Evolutionary conservation across 2,113 vertebrate genomes (phyloP).

Genomic region (Lepisosteus oculatus): DNA sequence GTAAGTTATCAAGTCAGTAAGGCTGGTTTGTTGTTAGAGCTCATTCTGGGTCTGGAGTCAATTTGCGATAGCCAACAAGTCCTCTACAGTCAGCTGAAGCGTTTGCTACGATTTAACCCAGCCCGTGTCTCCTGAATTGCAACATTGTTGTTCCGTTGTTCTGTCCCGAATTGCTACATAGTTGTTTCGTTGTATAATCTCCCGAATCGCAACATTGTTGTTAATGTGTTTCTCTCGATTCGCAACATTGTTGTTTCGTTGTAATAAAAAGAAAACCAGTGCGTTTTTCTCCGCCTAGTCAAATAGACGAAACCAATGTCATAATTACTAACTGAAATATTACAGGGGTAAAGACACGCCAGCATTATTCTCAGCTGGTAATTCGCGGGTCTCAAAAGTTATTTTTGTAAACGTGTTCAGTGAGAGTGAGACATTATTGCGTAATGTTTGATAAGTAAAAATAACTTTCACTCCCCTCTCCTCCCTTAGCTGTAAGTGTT

Average conservation of each 20-base stretch:
- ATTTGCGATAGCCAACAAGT: conserved; percentile 30
- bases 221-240: not conserved
- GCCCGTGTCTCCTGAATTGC: not conserved
- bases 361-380: not conserved
- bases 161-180: not conserved
- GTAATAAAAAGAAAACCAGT: too few relatives aligned
- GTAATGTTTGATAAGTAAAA: not conserved
- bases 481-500: not conserved
- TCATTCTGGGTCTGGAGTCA: not conserved
- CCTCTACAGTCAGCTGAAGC: conserved; percentile 22
- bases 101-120: not conserved
- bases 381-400: not conserved
- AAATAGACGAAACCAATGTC: too few relatives aligned
- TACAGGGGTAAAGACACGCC: not conserved
- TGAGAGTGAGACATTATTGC: not conserved
- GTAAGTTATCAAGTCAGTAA: too few relatives aligned
- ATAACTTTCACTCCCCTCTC: not conserved
- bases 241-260: too few relatives aligned
- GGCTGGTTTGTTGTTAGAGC: not conserved
- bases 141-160: not conserved
- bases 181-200: not conserved
- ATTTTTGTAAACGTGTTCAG: not conserved
- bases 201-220: too few relatives aligned
- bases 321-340: too few relatives aligned
- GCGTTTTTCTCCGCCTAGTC: too few relatives aligned